Evolutionary conservation across 2,797 vertebrate species (phyloP), one percentile per base, ranked within the genome.

Genomic region (Eospalax fontanierii): DNA sequence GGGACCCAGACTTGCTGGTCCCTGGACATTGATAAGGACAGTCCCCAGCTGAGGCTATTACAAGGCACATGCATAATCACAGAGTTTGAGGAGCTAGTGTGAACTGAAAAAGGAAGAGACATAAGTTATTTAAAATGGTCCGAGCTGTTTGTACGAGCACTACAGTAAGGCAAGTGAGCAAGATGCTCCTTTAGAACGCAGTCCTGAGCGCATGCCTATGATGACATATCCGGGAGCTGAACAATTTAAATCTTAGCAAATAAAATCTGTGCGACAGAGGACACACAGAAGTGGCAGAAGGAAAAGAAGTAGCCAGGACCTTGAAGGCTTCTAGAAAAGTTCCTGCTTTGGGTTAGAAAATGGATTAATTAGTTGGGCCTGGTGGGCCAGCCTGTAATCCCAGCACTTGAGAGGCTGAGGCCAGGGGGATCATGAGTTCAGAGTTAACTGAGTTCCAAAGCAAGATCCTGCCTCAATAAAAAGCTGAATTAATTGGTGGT

Each of bases 321-420:
- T 68, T 14, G 76, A 50, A 22, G 1, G 12, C 68, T 35, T 38
- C 16, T 54, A 12, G 38, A 75, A 87, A 74, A 91, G 57, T 83
- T 83, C 24, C 14, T 57, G 40, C 63, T 33, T 73, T 94, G 74
- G n/a, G 40, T 59, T 70, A 85, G 70, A 78, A 83, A 84, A 91
- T 71, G 15, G 12, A 28, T 43, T 43, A 70, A 19, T 71, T 75
- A 61, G 40, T 21, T 40, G 33, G 35, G 3, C 85, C 24, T 24
- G 28, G 38, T 33, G 26, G 2, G 38, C 33, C 19, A 63, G 50
- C 38, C 50, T 10, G 1, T 22, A 15, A 26, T 59, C 35, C 50
- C 26, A 22, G 35, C 26, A 40, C 54, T 57, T 15, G 35, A 38
- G 57, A 86, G 19, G 35, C 4, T 8, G 3, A 40, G 50, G 70